These are phyloP conservation scores for Saccostrea echinata DNA, from an alignment of 1,140 invertebrate species.

Conservation along the genomic window DNA sequence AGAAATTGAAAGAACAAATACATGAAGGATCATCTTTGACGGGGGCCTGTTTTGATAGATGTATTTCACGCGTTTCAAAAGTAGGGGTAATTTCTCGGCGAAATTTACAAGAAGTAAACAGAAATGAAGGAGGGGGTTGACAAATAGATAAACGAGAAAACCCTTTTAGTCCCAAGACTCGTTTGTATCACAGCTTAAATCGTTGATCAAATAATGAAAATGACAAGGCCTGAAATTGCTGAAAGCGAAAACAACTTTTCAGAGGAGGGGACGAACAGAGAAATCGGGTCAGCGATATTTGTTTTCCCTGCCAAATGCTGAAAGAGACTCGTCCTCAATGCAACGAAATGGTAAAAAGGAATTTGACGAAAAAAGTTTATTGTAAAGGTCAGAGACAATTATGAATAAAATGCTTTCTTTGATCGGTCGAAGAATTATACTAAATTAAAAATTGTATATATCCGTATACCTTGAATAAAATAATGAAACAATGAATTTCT, in stretches of 20 bases:
- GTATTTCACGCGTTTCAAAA: background rate
- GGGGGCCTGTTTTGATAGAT: background rate
- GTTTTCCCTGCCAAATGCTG: background rate
- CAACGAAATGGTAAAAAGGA: background rate
- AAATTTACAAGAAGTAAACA: constrained; percentile 25
- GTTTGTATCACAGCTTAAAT: constrained; percentile 25
- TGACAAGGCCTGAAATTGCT: constrained; percentile 15
- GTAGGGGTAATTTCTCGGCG: background rate
- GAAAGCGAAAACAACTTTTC: background rate
- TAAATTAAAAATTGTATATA: background rate
- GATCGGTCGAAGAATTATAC: background rate
- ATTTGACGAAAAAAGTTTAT: background rate
- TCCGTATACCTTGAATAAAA: background rate
- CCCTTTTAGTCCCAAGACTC: background rate
- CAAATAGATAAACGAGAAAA: constrained; percentile 23
- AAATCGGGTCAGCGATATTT: background rate
- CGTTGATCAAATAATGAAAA: constrained; percentile 25
- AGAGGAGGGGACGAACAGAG: background rate
- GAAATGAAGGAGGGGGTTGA: background rate
- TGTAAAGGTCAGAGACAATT: background rate
- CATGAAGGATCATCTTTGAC: background rate
- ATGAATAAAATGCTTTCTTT: background rate
- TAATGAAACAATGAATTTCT: background rate
- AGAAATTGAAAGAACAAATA: background rate
- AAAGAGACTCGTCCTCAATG: background rate